Evolutionary conservation across 1,140 invertebrate genomes (phyloP), one percentile per base, ranked within the genome.

Genomic region (Brachionus calyciflorus): DNA sequence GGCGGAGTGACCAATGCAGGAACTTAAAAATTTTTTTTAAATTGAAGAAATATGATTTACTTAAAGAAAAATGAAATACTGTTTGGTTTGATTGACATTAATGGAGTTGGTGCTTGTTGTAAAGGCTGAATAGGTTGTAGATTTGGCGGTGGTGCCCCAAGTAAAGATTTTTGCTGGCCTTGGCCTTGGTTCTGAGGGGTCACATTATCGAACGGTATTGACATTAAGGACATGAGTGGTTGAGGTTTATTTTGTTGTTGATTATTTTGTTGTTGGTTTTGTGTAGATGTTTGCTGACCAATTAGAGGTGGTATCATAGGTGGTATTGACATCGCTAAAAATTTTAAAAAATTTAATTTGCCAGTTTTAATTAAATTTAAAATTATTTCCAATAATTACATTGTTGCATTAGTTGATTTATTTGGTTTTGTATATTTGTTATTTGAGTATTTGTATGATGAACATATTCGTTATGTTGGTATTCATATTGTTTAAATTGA

Each of bases 401-500:
- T 78, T 81, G 80, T 46, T 79, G 79, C 40, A 73, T 63, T 55
- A 78, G 40, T 77, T 14, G 69, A 60, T 77, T 79, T 19, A 81
- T 57, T 77, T 81, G 83, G 70, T 80, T 79, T 82, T 93, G 91
- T 80, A 95, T 91, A 83, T 93, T 91, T 82, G 93, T 90, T 81
- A 87, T 81, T 79, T 86, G 85, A 19, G 78, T 78, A 41, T 91
- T 88, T 9, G 93, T 90, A 85, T 98, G 95, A 51, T 90, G 88
- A 5, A 94, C 90, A 84, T 96, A 98, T 4, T 94, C 91, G 85
- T 96, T 91, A 87, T 98, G 94, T 81, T 98, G 94, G 46, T 91
- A 90, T 86, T 95, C 91, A 60, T 89, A 90, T 83, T 88, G 89
- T 78, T 91, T 89, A 80, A 92, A 92, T 17, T 85, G 82, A 28